Percentiles rank a stretch among this genome's conserved stretches.
phyloP scores from a whole-genome alignment of 2,888 invertebrate genomes.

The Dermolepida albohirtum region DNA sequence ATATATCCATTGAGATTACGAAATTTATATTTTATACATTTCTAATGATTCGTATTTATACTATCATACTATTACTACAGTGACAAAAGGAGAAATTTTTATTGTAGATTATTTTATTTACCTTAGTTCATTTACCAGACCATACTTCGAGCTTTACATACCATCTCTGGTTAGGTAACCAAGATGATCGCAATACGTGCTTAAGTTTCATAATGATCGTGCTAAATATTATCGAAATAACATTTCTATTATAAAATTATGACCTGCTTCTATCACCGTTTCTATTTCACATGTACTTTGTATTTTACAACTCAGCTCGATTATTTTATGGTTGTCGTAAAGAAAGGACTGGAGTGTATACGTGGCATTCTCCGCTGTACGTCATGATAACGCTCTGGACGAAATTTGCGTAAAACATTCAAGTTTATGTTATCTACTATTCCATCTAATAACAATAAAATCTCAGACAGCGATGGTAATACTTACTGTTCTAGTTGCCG shows the following conservation, averaged over 20 bases:
- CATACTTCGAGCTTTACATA: not conserved
- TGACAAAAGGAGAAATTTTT: no score
- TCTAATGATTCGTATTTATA: no score
- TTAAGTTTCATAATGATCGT: not conserved
- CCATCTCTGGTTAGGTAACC: not conserved
- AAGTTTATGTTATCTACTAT: slow-evolving; percentile 11
- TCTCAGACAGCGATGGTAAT: slow-evolving; percentile 1
- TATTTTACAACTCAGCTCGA: slow-evolving; percentile 13
- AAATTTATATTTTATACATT: no score
- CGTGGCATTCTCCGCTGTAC: slow-evolving; percentile 4
- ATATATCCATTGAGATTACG: no score
- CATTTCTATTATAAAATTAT: slow-evolving; percentile 22
- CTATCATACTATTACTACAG: no score
- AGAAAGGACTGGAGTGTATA: slow-evolving; percentile 8
- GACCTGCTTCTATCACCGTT: slow-evolving; percentile 16
- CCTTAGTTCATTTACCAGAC: no score
- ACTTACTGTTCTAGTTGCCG: slow-evolving; percentile 2
- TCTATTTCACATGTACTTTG: slow-evolving; percentile 14
- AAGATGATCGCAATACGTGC: not conserved
- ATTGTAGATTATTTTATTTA: no score
- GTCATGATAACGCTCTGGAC: slow-evolving; percentile 15
- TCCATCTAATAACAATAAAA: slow-evolving; percentile 23
- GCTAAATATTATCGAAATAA: slow-evolving; percentile 24
- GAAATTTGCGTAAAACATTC: slow-evolving; percentile 21
- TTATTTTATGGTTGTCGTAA: slow-evolving; percentile 20